These are phyloP conservation scores for Rhinopomastus cyanomelas DNA, from an alignment of 2,113 vertebrate species.

Conservation along the genomic window DNA sequence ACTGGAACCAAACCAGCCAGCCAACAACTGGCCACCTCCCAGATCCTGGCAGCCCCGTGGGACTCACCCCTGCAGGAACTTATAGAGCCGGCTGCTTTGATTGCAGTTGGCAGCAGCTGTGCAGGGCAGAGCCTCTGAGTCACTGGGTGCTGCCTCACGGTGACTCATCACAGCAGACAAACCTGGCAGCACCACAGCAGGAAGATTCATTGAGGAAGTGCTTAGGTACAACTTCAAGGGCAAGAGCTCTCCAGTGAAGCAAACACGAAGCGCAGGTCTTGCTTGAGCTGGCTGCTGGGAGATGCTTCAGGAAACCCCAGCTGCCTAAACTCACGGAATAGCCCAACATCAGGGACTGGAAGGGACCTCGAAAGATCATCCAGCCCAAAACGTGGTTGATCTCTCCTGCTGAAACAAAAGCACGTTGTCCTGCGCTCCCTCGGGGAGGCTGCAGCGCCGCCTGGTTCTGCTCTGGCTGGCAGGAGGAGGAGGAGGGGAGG, in stretches of 20 bases:
- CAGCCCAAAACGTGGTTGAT: no score
- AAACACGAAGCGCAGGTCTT: background rate
- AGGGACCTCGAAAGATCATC: no score
- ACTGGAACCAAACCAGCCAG: background rate
- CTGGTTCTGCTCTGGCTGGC: no score
- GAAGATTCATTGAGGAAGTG: background rate
- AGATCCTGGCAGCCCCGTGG: background rate
- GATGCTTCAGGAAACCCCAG: background rate
- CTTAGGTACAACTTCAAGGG: background rate
- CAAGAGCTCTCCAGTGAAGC: background rate
- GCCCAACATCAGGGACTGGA: no score
- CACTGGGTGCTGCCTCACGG: background rate
- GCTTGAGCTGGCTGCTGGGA: background rate
- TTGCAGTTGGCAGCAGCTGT: background rate
- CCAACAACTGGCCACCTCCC: background rate
- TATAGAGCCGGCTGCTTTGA: background rate
- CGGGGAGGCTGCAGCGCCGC: no score
- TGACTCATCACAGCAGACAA: background rate
- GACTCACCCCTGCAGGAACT: background rate
- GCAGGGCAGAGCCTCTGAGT: background rate
- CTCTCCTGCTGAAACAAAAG: no score
- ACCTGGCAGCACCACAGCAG: background rate
- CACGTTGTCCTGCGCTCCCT: no score
- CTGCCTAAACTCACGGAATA: background rate
- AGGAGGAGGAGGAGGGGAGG: no score